Conservation (phyloP, 53 echinoderm and acorn worm species). For the Stichopus horrens region DNA sequence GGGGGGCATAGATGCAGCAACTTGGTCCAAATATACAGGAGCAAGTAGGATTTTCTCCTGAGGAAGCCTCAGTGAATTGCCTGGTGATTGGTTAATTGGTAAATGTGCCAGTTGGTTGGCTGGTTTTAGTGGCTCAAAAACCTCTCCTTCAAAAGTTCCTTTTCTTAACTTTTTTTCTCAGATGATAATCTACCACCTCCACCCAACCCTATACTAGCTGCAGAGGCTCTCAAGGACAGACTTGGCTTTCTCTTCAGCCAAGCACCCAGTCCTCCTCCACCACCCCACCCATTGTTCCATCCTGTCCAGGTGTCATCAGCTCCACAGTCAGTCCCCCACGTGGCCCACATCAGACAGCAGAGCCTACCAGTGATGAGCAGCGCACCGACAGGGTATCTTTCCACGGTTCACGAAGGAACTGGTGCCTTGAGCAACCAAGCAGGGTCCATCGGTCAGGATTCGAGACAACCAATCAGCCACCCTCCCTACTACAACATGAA, state of each 20-base stretch:
- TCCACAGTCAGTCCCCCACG: slow-evolving; percentile 44
- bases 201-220: slow-evolving; percentile 83
- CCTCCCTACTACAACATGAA: slow-evolving; percentile 9
- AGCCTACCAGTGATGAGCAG: slow-evolving; percentile 38
- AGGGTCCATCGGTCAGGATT: not conserved
- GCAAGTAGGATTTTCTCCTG: no score
- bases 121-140: no score
- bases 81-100: no score
- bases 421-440: slow-evolving; percentile 26
- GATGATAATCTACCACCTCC: slow-evolving; percentile 84
- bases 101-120: no score
- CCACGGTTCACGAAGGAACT: slow-evolving; percentile 39
- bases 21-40: no score
- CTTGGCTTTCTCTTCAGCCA: slow-evolving; percentile 95
- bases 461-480: not conserved
- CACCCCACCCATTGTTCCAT: slow-evolving; percentile 26
- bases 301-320: slow-evolving; percentile 8
- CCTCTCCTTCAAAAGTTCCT: no score
- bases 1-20: no score
- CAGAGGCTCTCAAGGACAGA: slow-evolving; percentile 83
- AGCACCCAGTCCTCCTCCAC: slow-evolving; percentile 60
- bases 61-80: no score
- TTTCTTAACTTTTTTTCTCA: slow-evolving; percentile 14
- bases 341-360: slow-evolving; percentile 34
- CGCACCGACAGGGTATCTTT: slow-evolving; percentile 20